Evolutionary conservation across 1,140 invertebrate genomes (phyloP), one percentile per base, ranked within the genome.

Genomic region (Antheraea mylitta): DNA sequence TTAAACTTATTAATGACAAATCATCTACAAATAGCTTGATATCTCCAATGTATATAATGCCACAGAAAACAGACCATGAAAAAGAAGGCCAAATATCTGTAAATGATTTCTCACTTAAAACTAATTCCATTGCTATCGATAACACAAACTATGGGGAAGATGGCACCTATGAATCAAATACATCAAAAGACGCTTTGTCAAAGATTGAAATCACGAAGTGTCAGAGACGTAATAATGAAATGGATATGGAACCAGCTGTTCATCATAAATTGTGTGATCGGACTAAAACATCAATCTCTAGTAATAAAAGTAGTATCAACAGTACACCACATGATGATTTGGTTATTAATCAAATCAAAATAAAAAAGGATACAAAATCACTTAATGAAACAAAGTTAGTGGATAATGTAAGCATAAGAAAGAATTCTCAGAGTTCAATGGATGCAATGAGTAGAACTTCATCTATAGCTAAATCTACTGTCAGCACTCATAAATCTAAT

Each of bases 251-350:
- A 79, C 94, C 94, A 64, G 67, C 93, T 18, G 91, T 93, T 0
- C 94, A 95, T 82, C 94, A 94, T 76, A 90, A 94, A 60, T 82
- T 94, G 42, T 95, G 94, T 82, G 94, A 94, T 72, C 78, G 89
- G 19, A 92, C 90, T 7, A 91, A 89, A 76, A 87, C 82, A 64
- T 83, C 88, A 16, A 82, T 86, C 64, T 87, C 84, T 48, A 88
- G 86, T 65, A 89, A 87, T 64, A 91, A 89, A 80, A 85, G 85
- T 78, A 89, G 86, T 75, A 81, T 82, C 69, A 80, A 83, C 45
- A 90, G 88, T 67, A 70, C 80, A 48, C 73, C 67, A 18, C 77
- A 86, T 75, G 85, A 90, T 13, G 87, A 90, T 71, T 71, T 83
- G 45, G 72, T 82, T 22, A 73, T 81, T 68, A 19, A 58, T 37